These are phyloP conservation scores for Harpagifer antarcticus DNA, from an alignment of 2,797 vertebrate species.

Conservation along the genomic window DNA sequence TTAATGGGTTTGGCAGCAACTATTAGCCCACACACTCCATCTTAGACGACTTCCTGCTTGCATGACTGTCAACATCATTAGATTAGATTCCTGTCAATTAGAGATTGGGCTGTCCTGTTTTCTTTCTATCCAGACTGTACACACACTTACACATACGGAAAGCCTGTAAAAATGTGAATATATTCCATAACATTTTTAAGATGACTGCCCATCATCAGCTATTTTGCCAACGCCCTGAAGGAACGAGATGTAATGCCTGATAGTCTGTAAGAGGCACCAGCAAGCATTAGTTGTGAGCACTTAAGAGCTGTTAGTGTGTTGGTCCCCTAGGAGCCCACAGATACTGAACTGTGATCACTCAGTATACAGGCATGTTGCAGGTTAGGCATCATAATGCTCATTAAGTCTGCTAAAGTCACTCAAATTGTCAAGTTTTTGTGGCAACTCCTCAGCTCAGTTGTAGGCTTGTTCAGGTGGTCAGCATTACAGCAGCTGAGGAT, in stretches of 20 bases:
- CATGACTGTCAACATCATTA: constrained; percentile 69
- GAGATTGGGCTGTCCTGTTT: constrained; percentile 51
- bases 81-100: constrained; percentile 80
- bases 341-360: constrained; percentile 42
- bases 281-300: constrained; percentile 66
- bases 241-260: constrained; percentile 41
- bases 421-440: too few relatives aligned
- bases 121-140: constrained; percentile 13
- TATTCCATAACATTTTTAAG: neutral
- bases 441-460: neutral
- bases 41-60: constrained; percentile 75
- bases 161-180: constrained; percentile 11
- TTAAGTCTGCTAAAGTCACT: neutral
- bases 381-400: neutral
- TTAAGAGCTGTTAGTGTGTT: constrained; percentile 60
- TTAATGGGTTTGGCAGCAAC: constrained; percentile 71
- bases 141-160: neutral
- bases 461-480: neutral
- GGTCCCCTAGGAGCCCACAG: constrained; percentile 54
- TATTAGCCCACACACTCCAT: constrained; percentile 72
- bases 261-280: constrained; percentile 55
- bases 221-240: constrained; percentile 79
- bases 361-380: constrained; percentile 5
- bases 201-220: constrained; percentile 46
- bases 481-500: neutral